Evolutionary conservation across 2,797 vertebrate species (phyloP), one percentile per base, ranked within the genome.

Genomic region (Pseudochaenichthys georgianus): DNA sequence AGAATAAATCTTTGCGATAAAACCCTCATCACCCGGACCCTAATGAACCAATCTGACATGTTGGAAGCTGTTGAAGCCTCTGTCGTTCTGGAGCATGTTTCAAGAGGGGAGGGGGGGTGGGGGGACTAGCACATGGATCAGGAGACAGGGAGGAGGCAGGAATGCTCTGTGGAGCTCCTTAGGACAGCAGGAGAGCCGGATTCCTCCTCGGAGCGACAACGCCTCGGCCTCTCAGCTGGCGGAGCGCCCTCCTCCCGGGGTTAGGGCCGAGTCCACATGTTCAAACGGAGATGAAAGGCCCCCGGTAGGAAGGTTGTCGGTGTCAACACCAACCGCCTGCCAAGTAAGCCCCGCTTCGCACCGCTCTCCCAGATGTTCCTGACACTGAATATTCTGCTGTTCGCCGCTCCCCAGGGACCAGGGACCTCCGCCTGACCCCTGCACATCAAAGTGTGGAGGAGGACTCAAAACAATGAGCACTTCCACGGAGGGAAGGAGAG

Each of bases 271-370:
- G 77, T 89, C 88, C 89, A 93, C 92, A 91, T 91, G 89, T 91
- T 91, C 89, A 80, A 86, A 85, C 89, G 58, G 84, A 94, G 92
- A 94, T 93, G 89, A 92, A 93, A 93, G 92, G 85, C 78, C 58
- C 77, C 89, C 73, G 82, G 88, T 87, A 88, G 88, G 90, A 86
- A 81, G 79, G 82, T 81, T 62, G 86, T 72, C 64, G 23, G 63
- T 90, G 88, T 88, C 89, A 90, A 89, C 53, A 87, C 70, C 84
- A 83, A 73, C 84, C 78, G 70, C 85, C 91, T 90, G 89, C 91
- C 91, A 92, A 91, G 88, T 53, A 47, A 74, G 73, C 69, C 77
- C 71, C 75, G 77, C 83, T 86, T 52, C 73, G 73, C 52, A 31
- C 59, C 45, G 48, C 60, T 81, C 78, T 63, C 85, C 89, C 91